These are phyloP conservation scores for Nerophis lumbriciformis DNA, from an alignment of 2,113 vertebrate species.

Conservation along the genomic window DNA sequence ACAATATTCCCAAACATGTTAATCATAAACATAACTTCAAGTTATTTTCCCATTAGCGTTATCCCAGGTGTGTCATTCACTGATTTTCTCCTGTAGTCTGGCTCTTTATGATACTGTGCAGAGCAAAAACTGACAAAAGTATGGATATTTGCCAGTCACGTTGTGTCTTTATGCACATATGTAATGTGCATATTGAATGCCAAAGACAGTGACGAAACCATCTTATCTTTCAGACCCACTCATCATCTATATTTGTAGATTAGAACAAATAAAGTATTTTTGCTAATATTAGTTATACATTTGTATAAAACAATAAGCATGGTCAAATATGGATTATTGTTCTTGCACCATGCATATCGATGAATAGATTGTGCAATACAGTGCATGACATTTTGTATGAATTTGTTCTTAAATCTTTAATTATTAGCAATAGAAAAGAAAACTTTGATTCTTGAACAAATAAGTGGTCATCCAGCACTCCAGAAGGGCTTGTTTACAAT, in stretches of 20 bases:
- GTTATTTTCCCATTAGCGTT: conserved; percentile 11
- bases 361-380: not conserved
- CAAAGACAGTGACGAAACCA: conserved; percentile 43
- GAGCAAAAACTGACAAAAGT: conserved; percentile 36
- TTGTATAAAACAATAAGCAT: not conserved
- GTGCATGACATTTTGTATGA: no score
- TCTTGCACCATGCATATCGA: not conserved
- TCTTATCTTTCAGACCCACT: not conserved
- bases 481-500: no score
- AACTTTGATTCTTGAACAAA: no score
- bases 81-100: conserved; percentile 32
- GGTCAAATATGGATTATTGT: not conserved
- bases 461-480: no score
- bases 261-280: not conserved
- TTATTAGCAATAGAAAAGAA: no score
- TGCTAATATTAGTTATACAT: no score
- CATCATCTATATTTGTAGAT: not conserved
- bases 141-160: conserved; percentile 28
- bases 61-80: conserved; percentile 21
- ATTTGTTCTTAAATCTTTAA: no score
- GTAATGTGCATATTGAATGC: conserved; percentile 28
- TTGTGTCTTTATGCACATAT: conserved; percentile 13
- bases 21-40: conserved; percentile 9
- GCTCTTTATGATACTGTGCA: conserved; percentile 49
- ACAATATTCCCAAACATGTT: not conserved